Conservation (phyloP, 2,797 vertebrate genomes). For the Sebastes glaucus region DNA sequence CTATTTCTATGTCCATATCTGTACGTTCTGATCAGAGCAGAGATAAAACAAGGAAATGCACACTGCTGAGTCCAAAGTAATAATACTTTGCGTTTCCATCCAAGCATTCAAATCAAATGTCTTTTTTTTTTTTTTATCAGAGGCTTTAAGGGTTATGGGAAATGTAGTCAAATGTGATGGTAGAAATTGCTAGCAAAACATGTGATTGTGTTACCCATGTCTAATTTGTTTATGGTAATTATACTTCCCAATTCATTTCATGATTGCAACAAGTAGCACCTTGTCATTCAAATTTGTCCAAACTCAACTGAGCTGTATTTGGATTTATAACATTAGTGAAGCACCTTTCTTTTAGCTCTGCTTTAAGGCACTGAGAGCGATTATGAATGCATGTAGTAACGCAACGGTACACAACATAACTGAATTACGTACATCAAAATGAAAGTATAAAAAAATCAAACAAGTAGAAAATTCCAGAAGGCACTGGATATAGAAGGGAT, state of each 20-base stretch:
- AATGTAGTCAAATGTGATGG: neutral
- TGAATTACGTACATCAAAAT: constrained; percentile 60
- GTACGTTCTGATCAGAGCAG: neutral
- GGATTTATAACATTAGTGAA: neutral
- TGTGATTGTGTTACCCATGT: neutral
- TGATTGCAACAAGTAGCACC: neutral
- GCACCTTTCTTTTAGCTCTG: constrained; percentile 17
- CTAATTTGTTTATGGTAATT: neutral
- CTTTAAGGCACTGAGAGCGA: constrained; percentile 39
- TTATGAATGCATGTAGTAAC: constrained; percentile 50
- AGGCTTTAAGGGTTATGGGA: neutral
- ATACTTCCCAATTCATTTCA: neutral
- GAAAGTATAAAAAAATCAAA: constrained; percentile 32
- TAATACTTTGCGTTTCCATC: neutral
- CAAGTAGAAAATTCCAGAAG: constrained; percentile 43
- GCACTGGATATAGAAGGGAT: constrained; percentile 46
- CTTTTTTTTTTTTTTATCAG: neutral
- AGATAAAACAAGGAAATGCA: neutral
- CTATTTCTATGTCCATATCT: neutral
- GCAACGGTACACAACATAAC: constrained; percentile 47
- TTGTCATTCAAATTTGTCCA: neutral
- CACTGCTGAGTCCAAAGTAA: neutral
- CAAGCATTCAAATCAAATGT: neutral
- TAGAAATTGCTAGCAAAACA: neutral
- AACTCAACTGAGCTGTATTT: neutral